phyloP scores from a whole-genome alignment of 2,797 vertebrate genomes.

The Pseudochirops corinnae region DNA sequence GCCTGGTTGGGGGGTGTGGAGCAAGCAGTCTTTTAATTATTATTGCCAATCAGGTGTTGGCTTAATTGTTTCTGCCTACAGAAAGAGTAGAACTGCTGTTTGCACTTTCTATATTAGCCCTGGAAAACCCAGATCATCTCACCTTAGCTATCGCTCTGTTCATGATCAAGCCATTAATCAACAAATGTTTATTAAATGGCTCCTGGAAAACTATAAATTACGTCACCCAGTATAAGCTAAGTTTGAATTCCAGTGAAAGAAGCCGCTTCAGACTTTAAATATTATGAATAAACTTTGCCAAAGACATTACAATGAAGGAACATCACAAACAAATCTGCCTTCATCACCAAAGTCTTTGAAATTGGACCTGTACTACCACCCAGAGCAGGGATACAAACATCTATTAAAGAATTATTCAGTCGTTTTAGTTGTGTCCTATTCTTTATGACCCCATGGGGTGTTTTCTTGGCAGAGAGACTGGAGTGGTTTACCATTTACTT shows the following conservation, averaged over 20 bases:
- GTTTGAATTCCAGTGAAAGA: not conserved
- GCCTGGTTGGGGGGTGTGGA: not conserved
- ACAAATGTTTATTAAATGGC: not conserved
- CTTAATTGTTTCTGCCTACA: not conserved
- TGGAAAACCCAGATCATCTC: not conserved
- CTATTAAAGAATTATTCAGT: not conserved
- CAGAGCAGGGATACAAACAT: not conserved
- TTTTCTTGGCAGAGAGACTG: not conserved
- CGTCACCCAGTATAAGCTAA: not conserved
- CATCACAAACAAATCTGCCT: conserved; percentile 3
- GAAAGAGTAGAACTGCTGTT: not conserved
- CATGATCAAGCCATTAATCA: not conserved
- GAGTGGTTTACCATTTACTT: not conserved
- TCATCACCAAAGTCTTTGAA: conserved; percentile 25
- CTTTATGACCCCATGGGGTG: not conserved
- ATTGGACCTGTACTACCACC: not conserved
- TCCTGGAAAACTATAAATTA: not conserved
- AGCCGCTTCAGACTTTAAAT: conserved; percentile 22
- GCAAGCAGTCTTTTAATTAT: not conserved
- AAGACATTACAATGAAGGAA: conserved; percentile 32
- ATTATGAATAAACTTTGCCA: conserved; percentile 56
- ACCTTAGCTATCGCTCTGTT: not conserved
- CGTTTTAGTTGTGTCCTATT: not conserved
- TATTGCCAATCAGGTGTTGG: not conserved
- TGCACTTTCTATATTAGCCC: not conserved